A percentile compares a stretch with the other conserved stretches of the same genome.
Evolutionary conservation across 2,888 invertebrate genomes (phyloP).

Genomic region (Drosophila ustulata): DNA sequence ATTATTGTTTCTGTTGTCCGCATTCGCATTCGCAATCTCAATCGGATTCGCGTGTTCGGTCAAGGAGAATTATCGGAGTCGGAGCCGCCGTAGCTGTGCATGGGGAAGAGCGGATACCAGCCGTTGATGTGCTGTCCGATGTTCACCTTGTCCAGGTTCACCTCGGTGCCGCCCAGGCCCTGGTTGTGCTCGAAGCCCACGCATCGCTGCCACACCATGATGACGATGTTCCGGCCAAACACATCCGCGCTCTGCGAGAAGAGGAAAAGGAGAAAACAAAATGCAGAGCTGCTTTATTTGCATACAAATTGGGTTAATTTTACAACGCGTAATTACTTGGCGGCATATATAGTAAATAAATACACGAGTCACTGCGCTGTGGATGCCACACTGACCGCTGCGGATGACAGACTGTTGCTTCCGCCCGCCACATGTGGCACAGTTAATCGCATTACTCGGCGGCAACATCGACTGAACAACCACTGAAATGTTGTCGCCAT

Average conservation of each 20-base stretch:
- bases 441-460: constrained; percentile 70
- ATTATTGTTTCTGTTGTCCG: constrained; percentile 56
- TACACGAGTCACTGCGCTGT: constrained; percentile 1
- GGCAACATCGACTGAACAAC: constrained; percentile 1
- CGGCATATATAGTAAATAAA: constrained; percentile 58
- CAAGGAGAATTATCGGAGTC: constrained; percentile 86
- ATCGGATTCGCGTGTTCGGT: constrained; percentile 81
- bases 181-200: constrained; percentile 94
- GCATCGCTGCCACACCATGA: constrained; percentile 97
- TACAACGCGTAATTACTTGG: constrained; percentile 47
- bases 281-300: constrained; percentile 42
- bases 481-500: constrained; percentile 15
- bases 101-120: constrained; percentile 97
- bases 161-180: constrained; percentile 93
- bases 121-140: constrained; percentile 93
- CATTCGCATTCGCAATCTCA: constrained; percentile 2
- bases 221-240: constrained; percentile 92
- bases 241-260: constrained; percentile 88
- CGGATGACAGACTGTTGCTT: not conserved
- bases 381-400: constrained; percentile 5
- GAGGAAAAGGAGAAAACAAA: not conserved
- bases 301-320: constrained; percentile 62
- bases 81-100: constrained; percentile 91
- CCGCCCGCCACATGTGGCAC: constrained; percentile 13
- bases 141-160: constrained; percentile 91